Base-by-base conservation (phyloP, 1,140 invertebrate genomes). In the Aethina tumida region DNA sequence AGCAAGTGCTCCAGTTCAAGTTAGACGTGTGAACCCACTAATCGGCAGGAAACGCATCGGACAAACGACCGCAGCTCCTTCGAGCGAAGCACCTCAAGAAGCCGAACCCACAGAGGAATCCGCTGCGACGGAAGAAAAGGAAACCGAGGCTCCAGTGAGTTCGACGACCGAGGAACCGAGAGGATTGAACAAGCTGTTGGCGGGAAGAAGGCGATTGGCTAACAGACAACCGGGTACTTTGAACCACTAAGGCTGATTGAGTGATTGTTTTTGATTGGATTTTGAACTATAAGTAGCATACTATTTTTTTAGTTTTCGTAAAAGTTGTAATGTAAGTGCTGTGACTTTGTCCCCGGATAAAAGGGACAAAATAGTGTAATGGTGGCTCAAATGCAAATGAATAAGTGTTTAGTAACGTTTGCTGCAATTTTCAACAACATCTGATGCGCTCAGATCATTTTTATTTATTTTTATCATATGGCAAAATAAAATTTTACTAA, bases 151-250 rank as follows among this genome's bases (percentile, higher is more conserved):
- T 19, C 20, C 57, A 6, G 58, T 60, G 0, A 65, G 63, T 35
- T 66, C 60, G 19, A 68, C 64, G 1, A 61, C 68, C 0, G 69
- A 71, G 36, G 68, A 72, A 43, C 68, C 70, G 6, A 63, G 69
- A 45, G 72, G 74, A 14, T 49, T 77, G 6, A 69, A 68, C 25
- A 66, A 68, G 36, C 56, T 79, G 5, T 43, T 79, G 4, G 70
- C 71, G 0, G 69, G 73, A 19, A 66, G 76, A 49, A 69, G 74
- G 42, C 67, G 74, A 55, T 56, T 74, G 55, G 55, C 65, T 12
- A 53, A 66, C 16, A 60, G 73, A 60, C 68, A 68, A 42, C 73
- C 73, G 3, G 74, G 73, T 49, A 67, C 66, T 8, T 17, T 40
- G 20, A 40, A 42, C 30, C 35, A 45, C 38, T 47, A 52, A 52